Conservation (phyloP, 2,888 invertebrate species). For the Apamea epomidion region DNA sequence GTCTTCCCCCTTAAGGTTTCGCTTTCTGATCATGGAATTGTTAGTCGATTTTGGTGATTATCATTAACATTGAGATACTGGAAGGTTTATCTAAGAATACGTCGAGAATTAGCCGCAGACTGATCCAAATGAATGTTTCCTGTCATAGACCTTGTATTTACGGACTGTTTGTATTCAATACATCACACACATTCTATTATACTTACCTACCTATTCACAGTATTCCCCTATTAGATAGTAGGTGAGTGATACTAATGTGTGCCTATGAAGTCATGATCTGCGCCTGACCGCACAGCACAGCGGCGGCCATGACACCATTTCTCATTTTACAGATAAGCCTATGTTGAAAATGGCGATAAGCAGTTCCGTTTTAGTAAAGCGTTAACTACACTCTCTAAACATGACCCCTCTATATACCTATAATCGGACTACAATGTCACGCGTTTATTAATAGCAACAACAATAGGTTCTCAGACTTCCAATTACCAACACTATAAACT, state of each 20-base stretch:
- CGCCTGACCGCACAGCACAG: slow-evolving; percentile 15
- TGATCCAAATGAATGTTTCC: slow-evolving; percentile 38
- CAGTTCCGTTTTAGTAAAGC: slow-evolving; percentile 4
- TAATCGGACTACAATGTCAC: background rate
- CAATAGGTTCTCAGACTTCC: slow-evolving; percentile 6
- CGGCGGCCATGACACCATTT: slow-evolving; percentile 44
- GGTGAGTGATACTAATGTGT: slow-evolving; percentile 13
- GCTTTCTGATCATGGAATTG: slow-evolving; percentile 12
- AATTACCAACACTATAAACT: background rate
- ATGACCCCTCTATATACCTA: background rate
- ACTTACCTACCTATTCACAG: background rate
- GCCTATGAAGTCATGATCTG: slow-evolving; percentile 26
- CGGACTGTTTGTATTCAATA: slow-evolving; percentile 31
- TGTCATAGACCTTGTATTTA: slow-evolving; percentile 31
- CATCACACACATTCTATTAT: slow-evolving; percentile 1
- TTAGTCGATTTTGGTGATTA: slow-evolving; percentile 9
- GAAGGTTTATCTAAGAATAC: background rate
- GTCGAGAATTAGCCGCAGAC: background rate
- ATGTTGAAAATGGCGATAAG: slow-evolving; percentile 21
- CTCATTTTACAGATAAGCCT: slow-evolving; percentile 38
- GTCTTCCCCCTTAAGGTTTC: background rate
- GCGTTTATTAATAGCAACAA: slow-evolving; percentile 11
- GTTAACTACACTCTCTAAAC: background rate
- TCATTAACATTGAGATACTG: slow-evolving; percentile 20
- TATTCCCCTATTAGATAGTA: background rate